Percentiles rank a stretch among this genome's conserved stretches.
These are phyloP conservation scores for Pachypanchax playfairii DNA, from an alignment of 2,113 vertebrate species.

Conservation along the genomic window DNA sequence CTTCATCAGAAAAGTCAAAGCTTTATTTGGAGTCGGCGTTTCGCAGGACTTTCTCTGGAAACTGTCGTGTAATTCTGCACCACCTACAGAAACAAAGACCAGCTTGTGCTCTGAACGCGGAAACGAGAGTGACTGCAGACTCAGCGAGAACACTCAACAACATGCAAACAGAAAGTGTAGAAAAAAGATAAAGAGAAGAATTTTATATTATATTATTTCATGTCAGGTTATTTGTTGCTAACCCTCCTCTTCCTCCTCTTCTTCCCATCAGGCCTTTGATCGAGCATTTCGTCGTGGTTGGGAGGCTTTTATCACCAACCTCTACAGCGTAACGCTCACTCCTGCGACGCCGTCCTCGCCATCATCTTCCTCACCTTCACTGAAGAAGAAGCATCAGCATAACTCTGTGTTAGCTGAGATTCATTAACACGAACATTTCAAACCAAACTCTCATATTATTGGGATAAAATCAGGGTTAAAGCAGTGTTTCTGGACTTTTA, in stretches of 20 bases:
- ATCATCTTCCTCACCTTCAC: slow-evolving; percentile 36
- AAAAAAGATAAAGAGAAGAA: too few species aligned
- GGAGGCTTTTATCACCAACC: slow-evolving; percentile 78
- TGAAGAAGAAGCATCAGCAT: slow-evolving; percentile 34
- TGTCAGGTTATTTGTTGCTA: too few species aligned
- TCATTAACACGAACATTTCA: slow-evolving; percentile 43
- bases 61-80: not conserved
- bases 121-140: not conserved
- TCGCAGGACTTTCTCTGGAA: slow-evolving; percentile 10
- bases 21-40: not conserved
- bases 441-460: not conserved
- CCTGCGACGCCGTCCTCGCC: slow-evolving; percentile 51
- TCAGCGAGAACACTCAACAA: too few species aligned
- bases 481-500: not conserved
- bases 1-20: too few species aligned
- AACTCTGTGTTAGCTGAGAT: slow-evolving; percentile 60
- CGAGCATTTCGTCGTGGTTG: slow-evolving; percentile 79
- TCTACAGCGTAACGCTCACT: slow-evolving; percentile 79
- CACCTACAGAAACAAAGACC: not conserved
- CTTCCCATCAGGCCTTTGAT: slow-evolving; percentile 72
- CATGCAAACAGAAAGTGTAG: too few species aligned
- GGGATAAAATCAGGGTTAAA: not conserved
- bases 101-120: slow-evolving; percentile 3
- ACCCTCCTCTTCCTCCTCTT: slow-evolving; percentile 6
- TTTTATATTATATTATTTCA: too few species aligned